A percentile compares a stretch with the other conserved stretches of the same genome.
Evolutionary conservation across 2,113 vertebrate species (phyloP).

Genomic region (Rhegmatorhina hoffmannsi): DNA sequence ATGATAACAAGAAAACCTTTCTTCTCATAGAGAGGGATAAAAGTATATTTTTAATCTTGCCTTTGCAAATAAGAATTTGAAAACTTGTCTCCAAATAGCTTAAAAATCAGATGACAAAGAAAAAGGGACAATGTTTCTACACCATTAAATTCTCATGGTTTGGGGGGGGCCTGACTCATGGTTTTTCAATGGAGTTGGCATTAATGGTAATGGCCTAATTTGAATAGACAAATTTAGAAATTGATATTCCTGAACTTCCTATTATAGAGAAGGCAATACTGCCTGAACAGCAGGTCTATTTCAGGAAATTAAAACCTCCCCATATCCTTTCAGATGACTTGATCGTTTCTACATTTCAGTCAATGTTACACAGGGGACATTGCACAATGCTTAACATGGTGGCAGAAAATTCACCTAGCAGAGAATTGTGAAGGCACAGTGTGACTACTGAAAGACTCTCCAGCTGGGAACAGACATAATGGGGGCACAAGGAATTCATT

Average conservation of each 20-base stretch:
- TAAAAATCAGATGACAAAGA: slow-evolving; percentile 35
- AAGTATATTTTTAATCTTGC: neutral
- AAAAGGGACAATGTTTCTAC: slow-evolving; percentile 50
- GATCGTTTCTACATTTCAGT: slow-evolving; percentile 60
- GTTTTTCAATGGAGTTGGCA: slow-evolving; percentile 50
- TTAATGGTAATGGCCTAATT: slow-evolving; percentile 62
- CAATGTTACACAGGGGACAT: slow-evolving; percentile 65
- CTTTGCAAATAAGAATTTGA: slow-evolving; percentile 8
- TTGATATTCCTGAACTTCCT: slow-evolving; percentile 70
- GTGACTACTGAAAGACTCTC: slow-evolving; percentile 11
- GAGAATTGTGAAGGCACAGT: neutral
- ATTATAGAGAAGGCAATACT: slow-evolving; percentile 61
- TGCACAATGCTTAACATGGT: slow-evolving; percentile 34
- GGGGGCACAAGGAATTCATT: slow-evolving; percentile 40
- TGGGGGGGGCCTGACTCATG: neutral
- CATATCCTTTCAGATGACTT: slow-evolving; percentile 66
- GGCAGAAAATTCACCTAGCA: slow-evolving; percentile 61
- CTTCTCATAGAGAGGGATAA: neutral
- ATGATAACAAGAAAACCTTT: slow-evolving; percentile 9
- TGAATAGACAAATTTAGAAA: slow-evolving; percentile 68
- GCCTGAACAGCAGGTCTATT: slow-evolving; percentile 69
- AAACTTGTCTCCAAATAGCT: slow-evolving; percentile 33
- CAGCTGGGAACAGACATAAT: slow-evolving; percentile 49
- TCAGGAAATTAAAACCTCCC: slow-evolving; percentile 67
- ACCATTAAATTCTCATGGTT: slow-evolving; percentile 42